These are phyloP conservation scores for Chaetophractus vellerosus DNA, from an alignment of 2,797 vertebrate species.

Conservation along the genomic window DNA sequence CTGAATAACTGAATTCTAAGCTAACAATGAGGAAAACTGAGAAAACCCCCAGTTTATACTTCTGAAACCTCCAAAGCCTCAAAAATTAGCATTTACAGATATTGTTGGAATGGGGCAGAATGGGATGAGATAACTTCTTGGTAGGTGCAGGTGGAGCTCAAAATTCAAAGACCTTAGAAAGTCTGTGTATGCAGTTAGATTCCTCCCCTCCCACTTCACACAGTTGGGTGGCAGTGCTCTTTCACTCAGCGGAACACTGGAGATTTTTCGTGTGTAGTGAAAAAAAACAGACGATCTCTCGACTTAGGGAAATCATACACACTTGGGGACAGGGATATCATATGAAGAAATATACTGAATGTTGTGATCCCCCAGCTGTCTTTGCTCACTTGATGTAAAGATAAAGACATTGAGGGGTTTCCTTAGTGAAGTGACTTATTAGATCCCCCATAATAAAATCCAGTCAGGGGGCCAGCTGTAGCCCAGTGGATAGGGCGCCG, in stretches of 20 bases:
- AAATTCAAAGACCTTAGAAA: background rate
- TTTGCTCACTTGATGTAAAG: background rate
- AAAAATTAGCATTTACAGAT: background rate
- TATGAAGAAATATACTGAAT: background rate
- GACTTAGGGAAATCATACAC: background rate
- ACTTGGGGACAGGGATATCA: background rate
- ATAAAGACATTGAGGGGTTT: background rate
- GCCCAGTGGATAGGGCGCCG: no score
- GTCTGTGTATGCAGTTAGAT: background rate
- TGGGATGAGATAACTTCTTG: background rate
- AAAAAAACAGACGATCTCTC: background rate
- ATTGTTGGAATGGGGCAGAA: background rate
- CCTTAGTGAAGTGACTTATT: background rate
- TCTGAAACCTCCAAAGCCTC: background rate
- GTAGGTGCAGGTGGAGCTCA: background rate
- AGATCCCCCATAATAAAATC: no score
- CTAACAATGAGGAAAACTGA: background rate
- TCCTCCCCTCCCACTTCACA: conserved; percentile 24
- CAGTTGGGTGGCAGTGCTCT: background rate
- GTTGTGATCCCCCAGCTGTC: background rate
- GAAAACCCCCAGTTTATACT: background rate
- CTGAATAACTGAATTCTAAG: background rate
- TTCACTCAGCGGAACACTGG: background rate
- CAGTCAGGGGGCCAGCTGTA: no score
- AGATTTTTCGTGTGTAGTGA: background rate